Evolutionary conservation across 1,140 invertebrate genomes (phyloP), one percentile per base, ranked within the genome.

Genomic region (Rhagoletis zephyria): DNA sequence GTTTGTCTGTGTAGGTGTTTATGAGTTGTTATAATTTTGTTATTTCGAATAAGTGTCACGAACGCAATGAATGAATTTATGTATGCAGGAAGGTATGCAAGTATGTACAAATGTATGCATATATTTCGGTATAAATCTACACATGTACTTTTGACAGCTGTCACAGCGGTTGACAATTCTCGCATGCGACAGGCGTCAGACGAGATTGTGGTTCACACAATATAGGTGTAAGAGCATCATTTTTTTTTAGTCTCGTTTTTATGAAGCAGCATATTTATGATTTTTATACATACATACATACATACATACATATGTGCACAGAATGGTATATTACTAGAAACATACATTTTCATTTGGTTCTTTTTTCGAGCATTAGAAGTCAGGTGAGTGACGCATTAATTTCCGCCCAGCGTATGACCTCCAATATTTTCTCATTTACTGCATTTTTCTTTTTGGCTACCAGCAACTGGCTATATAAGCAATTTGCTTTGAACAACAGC

Each of bases 91-190:
- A 14, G 48, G n/a, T 45, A 74, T 12, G 4, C 16, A 19, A 19
- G n/a, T 65, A 30, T 30, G 42, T 45, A 16, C 64, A 45, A 4
- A 45, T 81, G 4, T 48, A 74, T 48, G 45, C 42, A 51, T 81
- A 48, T 81, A n/a, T 10, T n/a, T 19, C 10, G 51, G 64, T 7
- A 4, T 30, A 5, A 30, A 30, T 4, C n/a, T 67, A 67, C 48
- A 48, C 9, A 81, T 81, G 51, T 14, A 81, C 74, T 81, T 56
- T 81, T 81, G 74, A 81, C 74, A 81, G 74, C 74, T 81, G 74
- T 81, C 74, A 81, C 56, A 19, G 10, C n/a, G 48, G 74, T 56
- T 81, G 74, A 81, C 74, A 81, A 56, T 56, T 56, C 48, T 59
- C 74, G 74, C 19, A 56, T 81, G 48, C 42, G 74, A 81, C 74